Percentiles rank a stretch among this genome's conserved stretches.
Evolutionary conservation across 35 echinoderm and acorn worm genomes (phyloP).

Genomic region (Eucidaris tribuloides): DNA sequence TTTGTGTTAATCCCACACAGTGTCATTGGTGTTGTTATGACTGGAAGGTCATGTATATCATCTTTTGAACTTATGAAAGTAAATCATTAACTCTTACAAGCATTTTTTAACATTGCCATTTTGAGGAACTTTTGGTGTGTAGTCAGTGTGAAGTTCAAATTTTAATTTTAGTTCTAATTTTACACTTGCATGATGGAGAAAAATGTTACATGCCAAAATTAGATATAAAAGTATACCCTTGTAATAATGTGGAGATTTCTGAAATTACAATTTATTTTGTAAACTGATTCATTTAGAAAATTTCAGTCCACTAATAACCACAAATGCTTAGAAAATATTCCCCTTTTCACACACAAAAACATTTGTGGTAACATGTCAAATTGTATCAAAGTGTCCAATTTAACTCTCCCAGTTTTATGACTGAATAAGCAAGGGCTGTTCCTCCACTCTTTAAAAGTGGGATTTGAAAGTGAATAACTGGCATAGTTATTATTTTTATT

Average conservation of each 20-base stretch:
- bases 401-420: too few relatives aligned
- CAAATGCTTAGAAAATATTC: not conserved
- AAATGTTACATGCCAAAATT: not conserved
- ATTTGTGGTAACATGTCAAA: too few relatives aligned
- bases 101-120: not conserved
- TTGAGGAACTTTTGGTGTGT: not conserved
- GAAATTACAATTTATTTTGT: slow-evolving; percentile 3
- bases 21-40: not conserved
- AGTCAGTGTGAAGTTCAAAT: not conserved
- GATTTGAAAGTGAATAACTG: too few relatives aligned
- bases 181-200: not conserved
- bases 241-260: not conserved
- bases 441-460: too few relatives aligned
- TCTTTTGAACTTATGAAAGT: not conserved
- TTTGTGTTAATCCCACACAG: not conserved
- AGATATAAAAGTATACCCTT: not conserved
- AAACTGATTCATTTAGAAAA: not conserved
- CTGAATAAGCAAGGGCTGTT: too few relatives aligned
- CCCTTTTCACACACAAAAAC: too few relatives aligned
- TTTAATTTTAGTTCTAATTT: not conserved
- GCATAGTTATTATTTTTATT: too few relatives aligned
- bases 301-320: not conserved
- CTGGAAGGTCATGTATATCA: too few relatives aligned
- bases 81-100: not conserved
- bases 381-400: too few relatives aligned